Base-by-base conservation (phyloP, 2,888 invertebrate species). In the Hydropsyche betteni region DNA sequence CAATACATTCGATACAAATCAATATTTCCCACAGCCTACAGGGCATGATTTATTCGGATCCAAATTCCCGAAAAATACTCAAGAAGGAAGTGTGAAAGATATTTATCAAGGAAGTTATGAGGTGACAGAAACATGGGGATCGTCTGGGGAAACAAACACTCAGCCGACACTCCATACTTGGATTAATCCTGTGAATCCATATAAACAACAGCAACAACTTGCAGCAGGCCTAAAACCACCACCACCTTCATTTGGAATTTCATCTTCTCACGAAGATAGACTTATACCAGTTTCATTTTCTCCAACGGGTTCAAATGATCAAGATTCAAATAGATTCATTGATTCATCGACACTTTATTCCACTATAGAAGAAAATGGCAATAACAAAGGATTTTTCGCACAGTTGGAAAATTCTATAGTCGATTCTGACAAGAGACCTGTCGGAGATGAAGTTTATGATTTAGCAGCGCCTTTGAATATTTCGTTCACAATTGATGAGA, bases 391-490 rank as follows among this genome's bases (percentile, higher is more conserved):
- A 53, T 75, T 68, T 50, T 44, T 76, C n/a, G 14, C 68, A 5
- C 73, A 78, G 69, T 74, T 77, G 16, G 78, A 79, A 79, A 79
- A 79, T 74, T 53, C 77, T 2, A 12, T 84, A 81, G 86, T 87
- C 83, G 83, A 85, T 80, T 86, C 87, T 85, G 87, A 72, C 10
- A 85, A 86, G 81, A 85, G 85, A 81, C 87, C 87, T 74, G 81
- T 84, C 78, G 86, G 85, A 77, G 86, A 87, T 80, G 86, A 86
- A 69, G 55, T 68, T 16, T 75, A 51, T 73, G 72, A 78, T 58
- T 38, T 79, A 44, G 36, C 78, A n/a, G 58, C 76, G n/a, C 76
- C 78, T 5, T 36, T 76, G 5, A 76, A 72, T 52, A 53, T 68
- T 14, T 44, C 75, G 50, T 55, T 1, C 38, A 8, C 61, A 38